A percentile compares a stretch with the other conserved stretches of the same genome.
Conservation (phyloP, 23 tunicate species). For the Aplidium turbinatum region DNA sequence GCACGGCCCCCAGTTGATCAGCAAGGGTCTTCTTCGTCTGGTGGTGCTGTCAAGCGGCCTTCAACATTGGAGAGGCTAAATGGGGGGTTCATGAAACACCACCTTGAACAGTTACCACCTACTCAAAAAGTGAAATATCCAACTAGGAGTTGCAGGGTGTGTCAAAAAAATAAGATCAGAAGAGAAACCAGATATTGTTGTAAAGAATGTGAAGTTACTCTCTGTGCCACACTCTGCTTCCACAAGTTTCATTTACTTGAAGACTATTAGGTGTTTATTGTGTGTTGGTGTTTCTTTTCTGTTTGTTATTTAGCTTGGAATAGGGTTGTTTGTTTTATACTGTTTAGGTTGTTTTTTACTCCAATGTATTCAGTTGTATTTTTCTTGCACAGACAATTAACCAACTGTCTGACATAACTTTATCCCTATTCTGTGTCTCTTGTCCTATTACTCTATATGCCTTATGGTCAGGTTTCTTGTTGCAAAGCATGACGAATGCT, state of each 20-base stretch:
- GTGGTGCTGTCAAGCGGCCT: conserved; percentile 11
- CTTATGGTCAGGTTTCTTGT: too few relatives aligned
- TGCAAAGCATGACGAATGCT: too few relatives aligned
- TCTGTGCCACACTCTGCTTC: conserved; percentile 12
- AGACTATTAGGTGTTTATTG: too few relatives aligned
- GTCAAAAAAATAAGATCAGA: background rate
- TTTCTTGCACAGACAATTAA: too few relatives aligned
- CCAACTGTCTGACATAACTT: too few relatives aligned
- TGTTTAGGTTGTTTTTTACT: too few relatives aligned
- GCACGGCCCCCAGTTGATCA: conserved; percentile 16
- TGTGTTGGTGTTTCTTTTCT: too few relatives aligned
- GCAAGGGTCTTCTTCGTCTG: conserved; percentile 8
- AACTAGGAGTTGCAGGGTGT: conserved; percentile 23
- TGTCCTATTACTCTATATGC: too few relatives aligned
- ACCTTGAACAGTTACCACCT: background rate
- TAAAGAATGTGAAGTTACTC: conserved; percentile 13
- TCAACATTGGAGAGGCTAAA: conserved; percentile 9
- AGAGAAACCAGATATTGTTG: conserved; percentile 23
- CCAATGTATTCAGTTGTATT: too few relatives aligned
- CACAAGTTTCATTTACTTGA: conserved; percentile 16
- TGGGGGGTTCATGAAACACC: conserved; percentile 26
- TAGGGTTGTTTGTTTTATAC: too few relatives aligned
- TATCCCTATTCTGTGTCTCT: too few relatives aligned
- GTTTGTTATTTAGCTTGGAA: too few relatives aligned
- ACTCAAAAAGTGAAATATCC: conserved; percentile 14